phyloP scores from a whole-genome alignment of 2,888 invertebrate species.

The Dichetophora obliterata region DNA sequence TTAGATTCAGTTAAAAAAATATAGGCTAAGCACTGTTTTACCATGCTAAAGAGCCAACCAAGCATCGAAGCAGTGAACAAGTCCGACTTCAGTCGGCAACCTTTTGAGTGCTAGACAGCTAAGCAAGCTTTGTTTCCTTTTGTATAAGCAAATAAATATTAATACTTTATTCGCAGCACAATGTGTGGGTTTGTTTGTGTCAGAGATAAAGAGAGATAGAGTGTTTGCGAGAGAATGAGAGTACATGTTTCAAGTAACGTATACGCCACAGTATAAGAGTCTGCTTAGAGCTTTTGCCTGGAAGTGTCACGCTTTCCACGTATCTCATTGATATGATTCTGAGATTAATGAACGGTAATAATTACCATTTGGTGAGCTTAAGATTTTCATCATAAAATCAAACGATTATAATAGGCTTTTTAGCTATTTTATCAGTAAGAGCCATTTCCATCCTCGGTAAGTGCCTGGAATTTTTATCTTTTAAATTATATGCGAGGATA shows the following conservation, averaged over 20 bases:
- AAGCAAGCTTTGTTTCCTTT: too few species aligned
- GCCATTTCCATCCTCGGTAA: neutral
- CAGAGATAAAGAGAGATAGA: too few species aligned
- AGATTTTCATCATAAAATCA: conserved; percentile 13
- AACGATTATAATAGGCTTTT: conserved; percentile 23
- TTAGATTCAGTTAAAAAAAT: neutral
- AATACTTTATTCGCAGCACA: too few species aligned
- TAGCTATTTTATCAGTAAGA: neutral
- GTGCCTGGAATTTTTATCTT: too few species aligned
- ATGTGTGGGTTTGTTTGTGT: neutral
- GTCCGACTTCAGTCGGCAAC: too few species aligned
- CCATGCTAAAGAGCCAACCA: too few species aligned
- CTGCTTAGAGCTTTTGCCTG: neutral
- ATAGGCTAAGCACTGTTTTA: too few species aligned
- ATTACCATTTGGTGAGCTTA: neutral
- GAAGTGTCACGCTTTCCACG: neutral
- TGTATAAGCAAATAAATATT: too few species aligned
- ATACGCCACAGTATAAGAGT: neutral
- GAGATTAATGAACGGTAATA: neutral
- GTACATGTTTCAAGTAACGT: neutral
- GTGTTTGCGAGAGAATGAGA: neutral
- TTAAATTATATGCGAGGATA: too few species aligned
- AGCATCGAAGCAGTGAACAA: too few species aligned
- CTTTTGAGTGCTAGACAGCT: too few species aligned
- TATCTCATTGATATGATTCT: neutral